Conservation (phyloP, 2,113 vertebrate genomes). For the Quiscalus mexicanus region DNA sequence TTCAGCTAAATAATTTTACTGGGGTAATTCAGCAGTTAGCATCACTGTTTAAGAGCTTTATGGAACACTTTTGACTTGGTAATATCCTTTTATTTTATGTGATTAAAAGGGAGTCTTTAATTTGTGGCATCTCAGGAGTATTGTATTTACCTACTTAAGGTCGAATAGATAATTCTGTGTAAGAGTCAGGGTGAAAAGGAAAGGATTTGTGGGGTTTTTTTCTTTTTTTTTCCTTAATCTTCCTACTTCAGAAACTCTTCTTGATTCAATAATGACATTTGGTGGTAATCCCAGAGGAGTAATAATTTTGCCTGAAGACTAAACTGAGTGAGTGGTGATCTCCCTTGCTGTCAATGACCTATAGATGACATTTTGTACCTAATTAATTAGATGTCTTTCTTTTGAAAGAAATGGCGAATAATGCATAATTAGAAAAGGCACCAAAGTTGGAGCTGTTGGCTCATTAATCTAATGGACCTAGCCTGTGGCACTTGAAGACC, state of each 20-base stretch:
- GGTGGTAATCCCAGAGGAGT: slow-evolving; percentile 63
- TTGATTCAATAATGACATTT: slow-evolving; percentile 76
- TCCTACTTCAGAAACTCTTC: slow-evolving; percentile 36
- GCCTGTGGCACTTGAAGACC: slow-evolving; percentile 57
- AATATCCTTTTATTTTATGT: background rate
- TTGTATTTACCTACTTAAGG: slow-evolving; percentile 37
- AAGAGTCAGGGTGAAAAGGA: background rate
- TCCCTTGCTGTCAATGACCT: slow-evolving; percentile 78
- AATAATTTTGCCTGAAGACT: slow-evolving; percentile 69
- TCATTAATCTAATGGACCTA: slow-evolving; percentile 77
- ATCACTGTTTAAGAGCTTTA: background rate
- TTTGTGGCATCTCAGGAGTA: background rate
- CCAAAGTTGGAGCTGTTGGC: slow-evolving; percentile 67
- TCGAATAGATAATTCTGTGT: background rate
- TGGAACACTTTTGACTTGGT: background rate
- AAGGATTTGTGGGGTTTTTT: background rate
- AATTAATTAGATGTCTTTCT: slow-evolving; percentile 77
- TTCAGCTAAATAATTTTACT: background rate
- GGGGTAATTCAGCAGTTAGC: background rate
- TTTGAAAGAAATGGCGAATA: slow-evolving; percentile 69
- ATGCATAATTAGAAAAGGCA: slow-evolving; percentile 78
- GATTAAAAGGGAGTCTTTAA: slow-evolving; percentile 12
- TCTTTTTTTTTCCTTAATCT: slow-evolving; percentile 42
- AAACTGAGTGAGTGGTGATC: slow-evolving; percentile 65
- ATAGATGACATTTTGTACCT: slow-evolving; percentile 81